Evolutionary conservation across 2,797 vertebrate genomes (phyloP).

Genomic region (Mergus octosetaceus): DNA sequence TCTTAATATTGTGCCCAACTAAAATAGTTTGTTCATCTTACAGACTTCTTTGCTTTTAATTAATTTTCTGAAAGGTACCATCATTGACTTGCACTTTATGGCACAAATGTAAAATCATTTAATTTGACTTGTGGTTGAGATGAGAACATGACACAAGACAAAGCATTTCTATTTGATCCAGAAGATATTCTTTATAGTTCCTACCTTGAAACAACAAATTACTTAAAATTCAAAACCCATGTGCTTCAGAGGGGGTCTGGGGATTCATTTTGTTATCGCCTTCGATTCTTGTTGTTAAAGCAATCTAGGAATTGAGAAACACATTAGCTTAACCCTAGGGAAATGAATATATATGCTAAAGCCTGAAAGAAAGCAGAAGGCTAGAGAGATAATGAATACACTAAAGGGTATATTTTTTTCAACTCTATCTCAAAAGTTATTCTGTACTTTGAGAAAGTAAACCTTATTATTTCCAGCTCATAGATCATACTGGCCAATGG

Average conservation of each 20-base stretch:
- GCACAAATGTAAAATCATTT: not conserved
- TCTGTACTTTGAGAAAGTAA: not conserved
- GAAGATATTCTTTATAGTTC: not conserved
- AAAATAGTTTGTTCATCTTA: not conserved
- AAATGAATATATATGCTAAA: constrained; percentile 26
- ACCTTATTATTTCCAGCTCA: not conserved
- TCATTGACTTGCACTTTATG: not conserved
- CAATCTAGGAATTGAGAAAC: constrained; percentile 36
- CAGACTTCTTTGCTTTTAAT: not conserved
- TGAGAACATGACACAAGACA: not conserved
- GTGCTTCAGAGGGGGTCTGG: not conserved
- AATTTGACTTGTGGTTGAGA: not conserved
- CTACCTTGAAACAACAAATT: constrained; percentile 2
- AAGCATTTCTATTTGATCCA: not conserved
- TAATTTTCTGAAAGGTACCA: not conserved
- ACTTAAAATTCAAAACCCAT: constrained; percentile 41
- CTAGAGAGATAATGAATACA: constrained; percentile 22
- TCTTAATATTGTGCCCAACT: not conserved
- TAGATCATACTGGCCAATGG: not conserved
- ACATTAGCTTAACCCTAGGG: constrained; percentile 33
- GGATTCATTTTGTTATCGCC: constrained; percentile 12
- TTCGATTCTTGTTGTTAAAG: constrained; percentile 46
- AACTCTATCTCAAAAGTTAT: not conserved
- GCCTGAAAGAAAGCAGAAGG: constrained; percentile 15
- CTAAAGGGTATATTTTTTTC: not conserved